Base-by-base conservation (phyloP, 1,140 invertebrate genomes). In the Philotrypesis tridentata region DNA sequence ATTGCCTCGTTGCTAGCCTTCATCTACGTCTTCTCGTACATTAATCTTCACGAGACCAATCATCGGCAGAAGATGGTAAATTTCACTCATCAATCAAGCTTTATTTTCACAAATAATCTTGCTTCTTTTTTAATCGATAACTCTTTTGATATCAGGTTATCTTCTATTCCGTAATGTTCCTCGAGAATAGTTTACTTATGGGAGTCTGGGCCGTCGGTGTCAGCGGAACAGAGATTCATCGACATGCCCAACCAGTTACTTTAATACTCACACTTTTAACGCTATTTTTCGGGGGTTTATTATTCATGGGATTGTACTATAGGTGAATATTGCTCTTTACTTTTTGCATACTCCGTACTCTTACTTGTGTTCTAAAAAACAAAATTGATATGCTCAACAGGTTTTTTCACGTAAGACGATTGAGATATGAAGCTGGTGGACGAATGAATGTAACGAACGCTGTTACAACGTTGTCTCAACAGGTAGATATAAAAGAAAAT, bases 151-250 rank as follows among this genome's bases (percentile, higher is more conserved):
- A 25, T 23, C 87, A 94, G 95, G 91, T 95, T 14, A 96, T 96
- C 76, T 98, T 96, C 92, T 98, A 98, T 91, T 93, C 95, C n/a
- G 96, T 97, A 40, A 97, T 98, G 96, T 95, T 97, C 88, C 91
- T 97, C 65, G 97, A 98, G 92, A 98, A 98, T 89, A 93, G 93
- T 81, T 92, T 97, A 37, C 89, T 97, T 6, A 93, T 97, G 84
- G 93, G 94, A 92, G 85, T 96, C 88, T 92, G 95, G 96, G 73
- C 96, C 93, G 95, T 92, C 93, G 90, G 93, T 85, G 87, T 92
- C 70, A 87, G 90, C 81, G 85, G 87, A 84, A 88, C 86, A 33
- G 88, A 89, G 80, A 60, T 88, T n/a, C 82, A 88, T 61, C 85
- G 89, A 85, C 85, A 92, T 85, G 81, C 89, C 84, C 82, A 89